Conservation (phyloP, 1,140 invertebrate genomes). For the Hermetia illucens region DNA sequence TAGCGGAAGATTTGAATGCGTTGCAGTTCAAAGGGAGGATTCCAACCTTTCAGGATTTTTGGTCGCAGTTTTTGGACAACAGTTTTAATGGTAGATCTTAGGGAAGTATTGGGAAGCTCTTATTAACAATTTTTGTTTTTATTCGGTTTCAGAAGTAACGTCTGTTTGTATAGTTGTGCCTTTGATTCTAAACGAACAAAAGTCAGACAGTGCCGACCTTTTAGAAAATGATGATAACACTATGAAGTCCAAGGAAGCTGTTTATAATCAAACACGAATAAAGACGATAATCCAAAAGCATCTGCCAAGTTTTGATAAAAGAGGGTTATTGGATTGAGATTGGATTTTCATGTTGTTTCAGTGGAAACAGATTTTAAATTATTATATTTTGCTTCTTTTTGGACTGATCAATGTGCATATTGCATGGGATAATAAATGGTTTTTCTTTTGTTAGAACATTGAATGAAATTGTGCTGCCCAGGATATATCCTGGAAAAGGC, state of each 20-base stretch:
- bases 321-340: conserved; percentile 18
- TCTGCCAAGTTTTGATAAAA: conserved; percentile 17
- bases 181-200: conserved; percentile 20
- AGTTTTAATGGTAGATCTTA: conserved; percentile 24
- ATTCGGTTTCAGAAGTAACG: too few relatives aligned
- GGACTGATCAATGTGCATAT: too few relatives aligned
- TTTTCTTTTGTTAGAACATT: too few relatives aligned
- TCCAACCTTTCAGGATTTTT: conserved; percentile 22
- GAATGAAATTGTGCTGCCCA: too few relatives aligned
- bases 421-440: too few relatives aligned
- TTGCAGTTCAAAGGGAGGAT: conserved; percentile 13
- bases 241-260: conserved; percentile 17
- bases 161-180: conserved; percentile 15
- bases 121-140: too few relatives aligned
- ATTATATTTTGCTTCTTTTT: too few relatives aligned
- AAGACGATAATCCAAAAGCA: conserved; percentile 10
- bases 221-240: conserved; percentile 18
- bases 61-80: conserved; percentile 17
- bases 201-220: conserved; percentile 20
- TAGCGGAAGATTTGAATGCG: conserved; percentile 14
- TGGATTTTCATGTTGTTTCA: too few relatives aligned
- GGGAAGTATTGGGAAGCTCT: too few relatives aligned
- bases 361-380: too few relatives aligned
- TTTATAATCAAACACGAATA: conserved; percentile 15
- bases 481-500: too few relatives aligned